Conservation (phyloP, 2,113 vertebrate genomes). For the Ramphastos sulfuratus region DNA sequence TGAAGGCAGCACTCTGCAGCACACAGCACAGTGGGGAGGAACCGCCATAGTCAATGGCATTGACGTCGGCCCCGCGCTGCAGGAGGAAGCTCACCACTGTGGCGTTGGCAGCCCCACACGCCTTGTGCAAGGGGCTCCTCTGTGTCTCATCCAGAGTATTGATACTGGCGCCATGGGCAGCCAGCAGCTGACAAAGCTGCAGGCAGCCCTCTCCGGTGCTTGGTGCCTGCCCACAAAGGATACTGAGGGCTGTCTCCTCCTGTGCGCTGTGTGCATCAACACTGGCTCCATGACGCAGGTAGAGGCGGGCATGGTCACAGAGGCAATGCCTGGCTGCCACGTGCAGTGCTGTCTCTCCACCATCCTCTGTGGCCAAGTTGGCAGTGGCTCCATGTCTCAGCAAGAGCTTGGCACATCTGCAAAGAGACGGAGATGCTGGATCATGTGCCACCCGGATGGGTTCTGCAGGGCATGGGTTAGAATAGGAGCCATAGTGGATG, state of each 20-base stretch:
- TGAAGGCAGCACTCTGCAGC: constrained; percentile 49
- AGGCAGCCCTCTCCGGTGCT: background rate
- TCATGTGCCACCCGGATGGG: rapidly evolving
- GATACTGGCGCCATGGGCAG: constrained; percentile 13
- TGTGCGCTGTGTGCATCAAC: constrained; percentile 42
- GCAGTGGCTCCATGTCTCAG: constrained; percentile 70
- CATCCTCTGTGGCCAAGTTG: constrained; percentile 36
- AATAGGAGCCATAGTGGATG: rapidly evolving
- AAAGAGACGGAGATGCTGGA: background rate
- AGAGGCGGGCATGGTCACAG: constrained; percentile 70
- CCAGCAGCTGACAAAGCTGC: constrained; percentile 71
- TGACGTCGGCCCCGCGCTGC: constrained; percentile 61
- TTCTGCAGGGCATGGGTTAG: too few relatives aligned
- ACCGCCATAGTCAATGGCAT: constrained; percentile 76
- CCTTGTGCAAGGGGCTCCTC: constrained; percentile 77
- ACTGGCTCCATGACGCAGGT: constrained; percentile 55
- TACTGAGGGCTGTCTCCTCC: constrained; percentile 70
- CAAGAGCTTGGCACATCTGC: constrained; percentile 77
- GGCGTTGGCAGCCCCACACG: constrained; percentile 62
- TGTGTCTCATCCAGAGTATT: constrained; percentile 65
- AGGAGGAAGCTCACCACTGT: constrained; percentile 70
- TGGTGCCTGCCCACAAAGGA: constrained; percentile 22
- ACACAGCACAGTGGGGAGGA: constrained; percentile 68
- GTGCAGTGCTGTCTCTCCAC: constrained; percentile 72
- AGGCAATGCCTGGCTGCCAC: constrained; percentile 72